A percentile compares a stretch with the other conserved stretches of the same genome.
These are phyloP conservation scores for Pyrrhia umbra DNA, from an alignment of 2,888 invertebrate genomes.

Conservation along the genomic window DNA sequence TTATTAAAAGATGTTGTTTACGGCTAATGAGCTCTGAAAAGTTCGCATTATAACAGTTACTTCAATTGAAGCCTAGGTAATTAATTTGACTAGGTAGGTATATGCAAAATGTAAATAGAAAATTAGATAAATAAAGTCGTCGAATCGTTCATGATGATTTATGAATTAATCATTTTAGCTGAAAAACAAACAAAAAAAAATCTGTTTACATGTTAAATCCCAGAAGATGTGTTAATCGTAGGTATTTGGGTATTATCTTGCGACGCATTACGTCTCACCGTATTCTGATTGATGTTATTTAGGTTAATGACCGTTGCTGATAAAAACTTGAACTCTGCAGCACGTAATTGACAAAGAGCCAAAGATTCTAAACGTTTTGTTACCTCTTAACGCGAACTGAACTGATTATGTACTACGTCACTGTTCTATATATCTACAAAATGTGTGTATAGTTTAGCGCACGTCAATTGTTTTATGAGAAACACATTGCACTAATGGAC, in stretches of 20 bases:
- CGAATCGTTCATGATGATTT: no score
- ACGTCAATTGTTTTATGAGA: conserved; percentile 53
- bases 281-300: conserved; percentile 58
- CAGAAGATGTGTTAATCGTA: conserved; percentile 34
- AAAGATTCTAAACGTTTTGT: conserved; percentile 56
- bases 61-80: background rate
- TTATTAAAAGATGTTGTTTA: background rate
- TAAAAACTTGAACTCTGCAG: conserved; percentile 64
- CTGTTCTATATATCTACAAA: conserved; percentile 10
- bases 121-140: background rate
- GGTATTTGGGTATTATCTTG: conserved; percentile 49
- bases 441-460: conserved; percentile 27
- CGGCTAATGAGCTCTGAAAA: background rate
- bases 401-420: conserved; percentile 54
- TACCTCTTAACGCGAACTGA: conserved; percentile 48
- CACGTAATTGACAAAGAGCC: conserved; percentile 58
- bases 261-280: conserved; percentile 51
- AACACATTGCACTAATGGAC: conserved; percentile 50
- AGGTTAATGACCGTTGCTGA: conserved; percentile 68
- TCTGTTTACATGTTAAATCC: conserved; percentile 35
- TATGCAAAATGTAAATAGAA: background rate
- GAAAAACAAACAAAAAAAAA: conserved; percentile 15
- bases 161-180: conserved; percentile 7
- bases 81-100: background rate
- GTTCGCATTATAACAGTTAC: background rate